phyloP scores from a whole-genome alignment of 1,140 invertebrate species.

The Heliothis subflexa region DNA sequence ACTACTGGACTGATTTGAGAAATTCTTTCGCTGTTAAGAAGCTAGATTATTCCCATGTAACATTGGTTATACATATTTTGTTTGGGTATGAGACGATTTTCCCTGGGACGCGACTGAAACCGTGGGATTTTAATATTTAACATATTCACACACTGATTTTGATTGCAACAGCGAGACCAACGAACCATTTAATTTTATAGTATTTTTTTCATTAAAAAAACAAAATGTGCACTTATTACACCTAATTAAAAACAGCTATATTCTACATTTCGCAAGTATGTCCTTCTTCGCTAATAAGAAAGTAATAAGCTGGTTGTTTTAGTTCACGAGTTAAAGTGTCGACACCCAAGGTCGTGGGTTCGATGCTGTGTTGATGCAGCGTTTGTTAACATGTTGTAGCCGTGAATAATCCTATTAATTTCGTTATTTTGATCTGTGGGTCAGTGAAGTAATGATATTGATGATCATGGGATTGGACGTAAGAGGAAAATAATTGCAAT shows the following conservation, averaged over 20 bases:
- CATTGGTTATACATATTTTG: no score
- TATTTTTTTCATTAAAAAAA: neutral
- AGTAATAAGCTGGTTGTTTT: neutral
- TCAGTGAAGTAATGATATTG: neutral
- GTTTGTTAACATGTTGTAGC: neutral
- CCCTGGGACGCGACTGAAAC: no score
- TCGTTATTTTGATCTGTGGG: neutral
- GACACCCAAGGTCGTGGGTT: neutral
- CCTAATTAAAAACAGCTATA: neutral
- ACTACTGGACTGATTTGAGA: no score
- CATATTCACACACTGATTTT: no score
- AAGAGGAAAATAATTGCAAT: no score
- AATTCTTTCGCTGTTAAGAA: no score
- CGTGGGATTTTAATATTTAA: no score
- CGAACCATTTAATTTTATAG: no score
- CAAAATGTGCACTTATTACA: neutral
- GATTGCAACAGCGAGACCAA: no score
- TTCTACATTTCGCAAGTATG: conserved; percentile 11
- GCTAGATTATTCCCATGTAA: no score
- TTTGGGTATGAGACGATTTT: no score
- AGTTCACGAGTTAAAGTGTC: conserved; percentile 1
- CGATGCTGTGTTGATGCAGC: neutral
- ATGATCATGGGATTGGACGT: no score
- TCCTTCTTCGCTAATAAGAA: conserved; percentile 5
- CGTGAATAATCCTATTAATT: neutral